These are phyloP conservation scores for Chiloscyllium plagiosum DNA, from an alignment of 2,113 vertebrate species.

Conservation along the genomic window DNA sequence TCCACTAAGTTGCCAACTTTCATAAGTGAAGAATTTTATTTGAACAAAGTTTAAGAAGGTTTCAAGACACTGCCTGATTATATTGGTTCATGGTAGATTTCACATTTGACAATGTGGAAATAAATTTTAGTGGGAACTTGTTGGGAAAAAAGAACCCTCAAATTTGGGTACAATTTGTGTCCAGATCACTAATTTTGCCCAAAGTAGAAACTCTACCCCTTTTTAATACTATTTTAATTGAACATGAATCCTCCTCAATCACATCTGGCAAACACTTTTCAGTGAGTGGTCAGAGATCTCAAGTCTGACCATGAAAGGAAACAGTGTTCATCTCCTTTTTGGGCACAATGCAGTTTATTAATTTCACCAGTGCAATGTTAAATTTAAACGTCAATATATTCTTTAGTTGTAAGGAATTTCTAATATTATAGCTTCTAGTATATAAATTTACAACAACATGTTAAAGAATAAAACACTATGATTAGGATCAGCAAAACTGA, in stretches of 20 bases:
- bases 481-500: not conserved
- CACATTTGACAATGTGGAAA: too few relatives aligned
- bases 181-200: too few relatives aligned
- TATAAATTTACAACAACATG: not conserved
- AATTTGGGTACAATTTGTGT: too few relatives aligned
- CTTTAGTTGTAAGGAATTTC: not conserved
- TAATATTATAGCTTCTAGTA: not conserved
- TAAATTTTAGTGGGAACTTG: too few relatives aligned
- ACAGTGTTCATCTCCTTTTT: not conserved
- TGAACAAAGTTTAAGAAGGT: too few relatives aligned
- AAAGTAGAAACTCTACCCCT: too few relatives aligned
- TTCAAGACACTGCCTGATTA: too few relatives aligned
- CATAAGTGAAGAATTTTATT: too few relatives aligned
- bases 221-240: too few relatives aligned
- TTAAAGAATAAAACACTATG: not conserved
- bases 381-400: not conserved
- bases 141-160: too few relatives aligned
- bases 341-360: not conserved
- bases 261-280: not conserved
- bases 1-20: too few relatives aligned
- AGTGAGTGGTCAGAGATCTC: not conserved
- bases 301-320: not conserved
- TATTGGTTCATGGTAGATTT: too few relatives aligned
- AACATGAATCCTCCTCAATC: not conserved
- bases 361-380: not conserved